phyloP scores from a whole-genome alignment of 2,113 vertebrate species.

The Protobothrops flavoviridis region DNA sequence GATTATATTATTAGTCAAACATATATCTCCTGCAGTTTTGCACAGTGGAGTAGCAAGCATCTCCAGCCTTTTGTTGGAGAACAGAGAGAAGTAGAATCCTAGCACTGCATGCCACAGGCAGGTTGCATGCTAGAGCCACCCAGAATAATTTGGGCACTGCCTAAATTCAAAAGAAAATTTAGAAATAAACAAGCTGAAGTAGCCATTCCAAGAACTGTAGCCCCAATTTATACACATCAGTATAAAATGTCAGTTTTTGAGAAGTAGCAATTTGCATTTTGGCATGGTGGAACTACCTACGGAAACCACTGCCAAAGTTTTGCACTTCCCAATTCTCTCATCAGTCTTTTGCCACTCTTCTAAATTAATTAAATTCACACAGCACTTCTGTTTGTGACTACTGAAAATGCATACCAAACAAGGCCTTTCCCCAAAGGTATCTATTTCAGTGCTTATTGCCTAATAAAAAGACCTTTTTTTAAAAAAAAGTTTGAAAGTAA shows the following conservation, averaged over 20 bases:
- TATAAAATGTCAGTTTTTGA: background rate
- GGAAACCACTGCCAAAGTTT: background rate
- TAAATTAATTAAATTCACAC: constrained; percentile 27
- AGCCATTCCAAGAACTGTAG: background rate
- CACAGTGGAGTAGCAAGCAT: background rate
- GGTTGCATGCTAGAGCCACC: background rate
- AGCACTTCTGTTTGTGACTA: background rate
- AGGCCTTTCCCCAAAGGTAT: background rate
- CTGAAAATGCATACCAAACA: constrained; percentile 14
- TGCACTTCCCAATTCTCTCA: background rate
- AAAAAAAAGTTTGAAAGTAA: constrained; percentile 15
- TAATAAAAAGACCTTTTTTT: background rate
- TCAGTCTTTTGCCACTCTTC: background rate
- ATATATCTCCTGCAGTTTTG: background rate
- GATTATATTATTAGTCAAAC: background rate
- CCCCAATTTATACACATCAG: background rate
- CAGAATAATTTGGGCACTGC: background rate
- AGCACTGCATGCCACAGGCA: background rate
- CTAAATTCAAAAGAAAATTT: background rate
- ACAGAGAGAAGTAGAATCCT: background rate
- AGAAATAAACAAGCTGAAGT: background rate
- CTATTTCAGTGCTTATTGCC: background rate
- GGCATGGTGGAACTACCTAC: background rate
- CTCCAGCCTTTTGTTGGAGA: background rate
- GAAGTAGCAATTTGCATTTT: background rate